phyloP scores from a whole-genome alignment of 2,797 vertebrate genomes.

The Paedocypris micromegethes region DNA sequence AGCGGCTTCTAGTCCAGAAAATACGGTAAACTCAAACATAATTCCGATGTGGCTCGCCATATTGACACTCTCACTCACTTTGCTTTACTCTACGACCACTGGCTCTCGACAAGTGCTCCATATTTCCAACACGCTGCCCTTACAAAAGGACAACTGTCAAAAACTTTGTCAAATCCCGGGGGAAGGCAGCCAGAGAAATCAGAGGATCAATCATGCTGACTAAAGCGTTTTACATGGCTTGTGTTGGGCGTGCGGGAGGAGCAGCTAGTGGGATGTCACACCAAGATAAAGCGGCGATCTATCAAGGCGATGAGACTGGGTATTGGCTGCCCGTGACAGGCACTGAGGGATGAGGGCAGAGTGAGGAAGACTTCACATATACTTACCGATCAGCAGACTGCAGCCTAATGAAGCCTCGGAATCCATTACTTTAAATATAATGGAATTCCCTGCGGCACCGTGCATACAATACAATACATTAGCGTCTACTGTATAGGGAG shows the following conservation, averaged over 20 bases:
- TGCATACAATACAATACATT: too few relatives aligned
- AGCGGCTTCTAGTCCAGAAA: too few relatives aligned
- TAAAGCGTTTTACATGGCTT: conserved; percentile 63
- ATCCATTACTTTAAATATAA: conserved; percentile 19
- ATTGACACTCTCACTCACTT: too few relatives aligned
- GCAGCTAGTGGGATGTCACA: conserved; percentile 59
- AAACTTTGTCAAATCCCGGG: conserved; percentile 67
- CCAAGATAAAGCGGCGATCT: conserved; percentile 72
- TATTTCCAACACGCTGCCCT: conserved; percentile 61
- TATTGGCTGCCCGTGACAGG: conserved; percentile 72
- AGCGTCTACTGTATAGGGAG: too few relatives aligned
- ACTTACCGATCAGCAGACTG: conserved; percentile 66
- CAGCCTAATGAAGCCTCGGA: conserved; percentile 49
- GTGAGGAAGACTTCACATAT: conserved; percentile 66
- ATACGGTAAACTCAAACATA: too few relatives aligned
- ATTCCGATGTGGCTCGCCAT: too few relatives aligned
- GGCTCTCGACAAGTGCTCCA: conserved; percentile 55
- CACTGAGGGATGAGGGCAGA: conserved; percentile 68
- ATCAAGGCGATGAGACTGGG: conserved; percentile 71
- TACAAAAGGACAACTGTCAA: conserved; percentile 72
- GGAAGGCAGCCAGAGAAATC: conserved; percentile 60
- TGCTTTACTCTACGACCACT: conserved; percentile 38
- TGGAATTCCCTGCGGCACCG: too few relatives aligned
- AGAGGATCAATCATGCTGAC: conserved; percentile 71
- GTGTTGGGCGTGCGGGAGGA: conserved; percentile 50